phyloP scores from a whole-genome alignment of 1,140 invertebrate genomes.

The Bicyclus anynana region DNA sequence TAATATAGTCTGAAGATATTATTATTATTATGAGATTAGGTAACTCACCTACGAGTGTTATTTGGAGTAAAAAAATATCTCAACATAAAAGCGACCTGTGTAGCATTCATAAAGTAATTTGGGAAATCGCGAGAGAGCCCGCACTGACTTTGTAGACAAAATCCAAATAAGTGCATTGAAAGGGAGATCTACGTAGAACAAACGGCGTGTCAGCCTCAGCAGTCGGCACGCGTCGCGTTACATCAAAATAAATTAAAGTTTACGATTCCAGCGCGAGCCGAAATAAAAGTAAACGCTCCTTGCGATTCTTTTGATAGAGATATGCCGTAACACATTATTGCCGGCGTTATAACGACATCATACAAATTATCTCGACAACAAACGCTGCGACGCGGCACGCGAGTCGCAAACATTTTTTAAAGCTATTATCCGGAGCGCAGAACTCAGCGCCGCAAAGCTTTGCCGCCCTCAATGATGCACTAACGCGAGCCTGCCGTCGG shows the following conservation, averaged over 20 bases:
- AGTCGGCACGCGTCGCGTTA: conserved; percentile 8
- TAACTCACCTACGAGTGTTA: too few relatives aligned
- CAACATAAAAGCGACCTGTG: too few relatives aligned
- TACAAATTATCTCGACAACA: conserved; percentile 54
- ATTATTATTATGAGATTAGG: too few relatives aligned
- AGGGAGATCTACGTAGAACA: background rate
- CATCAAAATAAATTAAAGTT: conserved; percentile 31
- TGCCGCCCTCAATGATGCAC: conserved; percentile 61
- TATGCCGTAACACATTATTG: conserved; percentile 40
- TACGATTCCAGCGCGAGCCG: conserved; percentile 25
- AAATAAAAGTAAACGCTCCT: conserved; percentile 36
- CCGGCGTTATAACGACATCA: conserved; percentile 32
- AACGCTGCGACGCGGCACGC: conserved; percentile 41
- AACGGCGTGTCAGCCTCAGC: conserved; percentile 14
- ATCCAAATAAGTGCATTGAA: background rate
- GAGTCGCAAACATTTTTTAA: conserved; percentile 54
- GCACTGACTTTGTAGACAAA: background rate
- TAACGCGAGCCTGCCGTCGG: conserved; percentile 41
- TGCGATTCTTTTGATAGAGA: conserved; percentile 39
- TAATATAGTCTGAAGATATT: too few relatives aligned
- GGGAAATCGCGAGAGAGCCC: background rate
- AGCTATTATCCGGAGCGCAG: conserved; percentile 54
- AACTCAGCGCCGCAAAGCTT: conserved; percentile 55
- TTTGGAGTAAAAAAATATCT: too few relatives aligned
- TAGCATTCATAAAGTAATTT: too few relatives aligned